Conservation (phyloP, 2,888 invertebrate genomes). For the Macropis europaea region DNA sequence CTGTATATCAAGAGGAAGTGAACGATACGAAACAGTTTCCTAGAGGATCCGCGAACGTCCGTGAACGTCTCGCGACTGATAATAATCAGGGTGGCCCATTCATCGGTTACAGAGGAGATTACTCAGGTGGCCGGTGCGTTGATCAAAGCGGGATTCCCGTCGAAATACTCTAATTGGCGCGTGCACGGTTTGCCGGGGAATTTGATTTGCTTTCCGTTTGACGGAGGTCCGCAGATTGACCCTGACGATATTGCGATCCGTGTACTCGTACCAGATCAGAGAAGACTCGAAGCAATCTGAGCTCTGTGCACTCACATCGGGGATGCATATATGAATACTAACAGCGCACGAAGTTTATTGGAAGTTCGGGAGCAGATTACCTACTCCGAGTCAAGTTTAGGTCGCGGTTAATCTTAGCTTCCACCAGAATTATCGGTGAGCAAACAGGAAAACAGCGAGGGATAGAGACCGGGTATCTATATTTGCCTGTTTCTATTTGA, state of each 20-base stretch:
- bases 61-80: constrained; percentile 28
- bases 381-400: constrained; percentile 23
- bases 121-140: constrained; percentile 56
- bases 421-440: constrained; percentile 21
- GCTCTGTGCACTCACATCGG: constrained; percentile 33
- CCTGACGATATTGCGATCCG: constrained; percentile 63
- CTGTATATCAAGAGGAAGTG: no score
- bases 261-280: constrained; percentile 43
- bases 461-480: no score
- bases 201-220: constrained; percentile 69
- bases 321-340: constrained; percentile 51
- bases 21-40: neutral
- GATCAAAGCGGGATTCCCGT: constrained; percentile 65
- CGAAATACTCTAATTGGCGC: constrained; percentile 63
- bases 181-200: constrained; percentile 61
- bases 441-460: constrained; percentile 26
- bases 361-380: constrained; percentile 31
- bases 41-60: neutral
- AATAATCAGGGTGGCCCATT: constrained; percentile 58
- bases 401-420: constrained; percentile 38
- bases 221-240: constrained; percentile 62
- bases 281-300: constrained; percentile 56
- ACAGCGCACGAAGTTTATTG: constrained; percentile 47
- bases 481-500: constrained; percentile 32
- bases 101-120: constrained; percentile 58